phyloP scores from a whole-genome alignment of 2,888 invertebrate species.

The Leptinotarsa tumamoca region DNA sequence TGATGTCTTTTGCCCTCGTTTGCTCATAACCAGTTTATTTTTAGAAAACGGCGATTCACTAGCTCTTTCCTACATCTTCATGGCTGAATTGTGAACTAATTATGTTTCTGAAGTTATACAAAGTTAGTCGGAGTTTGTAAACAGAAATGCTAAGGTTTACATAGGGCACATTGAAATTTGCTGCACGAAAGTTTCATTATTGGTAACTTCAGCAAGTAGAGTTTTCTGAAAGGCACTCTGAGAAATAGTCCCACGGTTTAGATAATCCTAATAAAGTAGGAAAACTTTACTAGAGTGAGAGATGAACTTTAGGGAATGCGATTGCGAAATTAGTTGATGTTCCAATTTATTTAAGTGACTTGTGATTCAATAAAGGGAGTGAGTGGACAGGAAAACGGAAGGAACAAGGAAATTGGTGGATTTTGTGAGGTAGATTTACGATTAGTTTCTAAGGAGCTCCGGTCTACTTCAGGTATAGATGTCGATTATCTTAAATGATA shows the following conservation, averaged over 20 bases:
- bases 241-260: not conserved
- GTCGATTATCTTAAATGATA: too few species aligned
- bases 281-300: constrained; percentile 7
- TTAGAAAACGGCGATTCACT: not conserved
- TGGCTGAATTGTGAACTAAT: constrained; percentile 3
- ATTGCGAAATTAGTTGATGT: constrained; percentile 1
- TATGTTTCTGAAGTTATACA: constrained; percentile 1
- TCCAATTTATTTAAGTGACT: constrained; percentile 12
- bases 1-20: not conserved
- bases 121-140: constrained; percentile 15
- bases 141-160: constrained; percentile 12
- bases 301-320: constrained; percentile 9
- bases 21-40: constrained; percentile 13
- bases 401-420: not conserved
- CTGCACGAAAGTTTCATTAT: constrained; percentile 13
- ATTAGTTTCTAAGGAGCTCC: not conserved
- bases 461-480: too few species aligned
- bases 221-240: constrained; percentile 3
- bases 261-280: constrained; percentile 1
- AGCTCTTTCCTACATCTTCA: not conserved
- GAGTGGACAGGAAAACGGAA: not conserved
- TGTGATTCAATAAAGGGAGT: not conserved
- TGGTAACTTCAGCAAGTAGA: constrained; percentile 11
- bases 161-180: not conserved
- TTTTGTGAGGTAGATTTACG: not conserved